Base-by-base conservation (phyloP, 2,113 vertebrate genomes). In the Conger conger region DNA sequence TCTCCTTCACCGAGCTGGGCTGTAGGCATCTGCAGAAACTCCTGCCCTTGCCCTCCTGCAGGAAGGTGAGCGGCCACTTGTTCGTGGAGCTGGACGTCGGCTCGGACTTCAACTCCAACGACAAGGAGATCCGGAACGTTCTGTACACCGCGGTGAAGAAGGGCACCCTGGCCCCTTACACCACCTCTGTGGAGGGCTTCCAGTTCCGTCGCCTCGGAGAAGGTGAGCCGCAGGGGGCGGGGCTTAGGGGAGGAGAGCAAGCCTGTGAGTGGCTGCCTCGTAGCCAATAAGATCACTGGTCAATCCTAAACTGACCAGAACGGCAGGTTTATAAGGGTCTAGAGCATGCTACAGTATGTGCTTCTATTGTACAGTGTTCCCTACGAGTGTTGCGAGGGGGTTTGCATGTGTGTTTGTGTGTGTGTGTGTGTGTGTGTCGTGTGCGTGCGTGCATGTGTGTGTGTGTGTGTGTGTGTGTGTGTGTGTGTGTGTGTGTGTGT, bases 21-120 rank as follows among this genome's bases (percentile, higher is more conserved):
- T 73, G 57, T 73, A 33, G 68, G 4, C 27, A 9, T 3, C 1
- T 73, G 9, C 27, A 33, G 68, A 13, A 33, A 0, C 30, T 33
- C 7, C 35, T 81, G 50, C 82, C 18, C 11, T 5, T 40, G 73
- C 38, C 83, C 76, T 68, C 45, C 18, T 6, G 36, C 88, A 98
- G 97, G 92, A 94, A 96, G 89, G 80, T 96, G 4, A 95, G 94
- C 0, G 92, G 91, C 82, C 93, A 94, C 86, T 90, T 96, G 30
- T 97, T 98, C 23, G 97, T 98, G 91, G 97, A 98, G 89, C 84
- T 98, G 91, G 97, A 98, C 1, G 97, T 98, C 77, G 97, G 97
- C 18, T 97, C 97, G 0, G 96, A 97, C 16, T 90, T 93, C 86
- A 97, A 98, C 54, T 30, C 9, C 0, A 91, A 97, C 0, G 94